Evolutionary conservation across 2,113 vertebrate species (phyloP).

Genomic region (Morone saxatilis): DNA sequence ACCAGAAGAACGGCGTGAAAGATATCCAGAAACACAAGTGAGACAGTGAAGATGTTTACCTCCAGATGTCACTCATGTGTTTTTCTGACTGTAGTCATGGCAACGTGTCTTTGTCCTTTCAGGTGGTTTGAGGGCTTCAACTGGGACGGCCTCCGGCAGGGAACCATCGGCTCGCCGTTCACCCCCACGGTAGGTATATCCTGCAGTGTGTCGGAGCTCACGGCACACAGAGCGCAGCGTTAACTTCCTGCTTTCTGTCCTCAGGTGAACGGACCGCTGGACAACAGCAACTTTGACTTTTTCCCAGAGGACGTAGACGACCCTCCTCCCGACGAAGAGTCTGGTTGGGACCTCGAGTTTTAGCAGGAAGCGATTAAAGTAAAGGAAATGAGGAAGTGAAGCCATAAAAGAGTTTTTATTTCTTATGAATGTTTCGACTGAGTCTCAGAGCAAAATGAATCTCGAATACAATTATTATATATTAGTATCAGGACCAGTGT

Average conservation of each 20-base stretch:
- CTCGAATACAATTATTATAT: no score
- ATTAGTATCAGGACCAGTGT: no score
- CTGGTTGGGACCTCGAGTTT: conserved; percentile 82
- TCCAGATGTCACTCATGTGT: not conserved
- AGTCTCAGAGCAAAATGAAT: no score
- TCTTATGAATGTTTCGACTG: not conserved
- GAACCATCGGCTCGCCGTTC: conserved; percentile 76
- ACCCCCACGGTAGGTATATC: conserved; percentile 70
- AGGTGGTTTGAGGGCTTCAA: conserved; percentile 89
- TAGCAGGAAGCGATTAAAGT: conserved; percentile 14
- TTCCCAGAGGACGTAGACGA: conserved; percentile 80
- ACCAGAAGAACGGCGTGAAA: conserved; percentile 82
- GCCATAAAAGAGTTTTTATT: not conserved
- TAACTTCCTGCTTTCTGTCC: not conserved
- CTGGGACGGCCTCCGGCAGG: conserved; percentile 84
- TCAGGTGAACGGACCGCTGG: conserved; percentile 81
- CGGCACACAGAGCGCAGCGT: fast-evolving
- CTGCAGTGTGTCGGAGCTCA: not conserved
- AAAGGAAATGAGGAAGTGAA: not conserved
- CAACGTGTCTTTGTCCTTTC: conserved; percentile 48
- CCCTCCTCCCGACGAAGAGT: conserved; percentile 83
- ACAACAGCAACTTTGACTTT: conserved; percentile 84
- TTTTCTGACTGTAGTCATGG: conserved; percentile 24
- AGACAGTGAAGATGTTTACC: not conserved
- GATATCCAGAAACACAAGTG: conserved; percentile 87